Evolutionary conservation across 2,113 vertebrate genomes (phyloP).

Genomic region (Aythya baeri): DNA sequence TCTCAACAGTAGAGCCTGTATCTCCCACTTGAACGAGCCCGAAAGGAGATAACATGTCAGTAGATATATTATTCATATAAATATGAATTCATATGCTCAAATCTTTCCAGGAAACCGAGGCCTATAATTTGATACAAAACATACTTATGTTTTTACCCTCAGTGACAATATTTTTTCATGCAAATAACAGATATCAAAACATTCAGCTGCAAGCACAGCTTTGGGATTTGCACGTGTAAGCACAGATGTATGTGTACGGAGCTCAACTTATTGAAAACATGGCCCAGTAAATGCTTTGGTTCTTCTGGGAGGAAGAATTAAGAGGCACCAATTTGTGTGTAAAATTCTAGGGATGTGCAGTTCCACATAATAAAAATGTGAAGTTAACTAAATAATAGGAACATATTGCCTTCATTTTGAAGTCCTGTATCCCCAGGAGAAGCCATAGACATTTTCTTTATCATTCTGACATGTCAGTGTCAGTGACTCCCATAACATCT

Average conservation of each 20-base stretch:
- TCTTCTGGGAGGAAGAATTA: neutral
- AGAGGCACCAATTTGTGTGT: neutral
- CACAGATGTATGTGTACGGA: neutral
- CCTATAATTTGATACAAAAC: neutral
- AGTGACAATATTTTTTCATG: neutral
- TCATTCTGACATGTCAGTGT: neutral
- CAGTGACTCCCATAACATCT: neutral
- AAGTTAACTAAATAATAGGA: neutral
- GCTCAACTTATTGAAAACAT: neutral
- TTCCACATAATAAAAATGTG: neutral
- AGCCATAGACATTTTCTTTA: neutral
- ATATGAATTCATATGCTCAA: neutral
- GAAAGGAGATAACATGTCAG: neutral
- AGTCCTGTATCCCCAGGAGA: neutral
- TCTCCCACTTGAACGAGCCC: neutral
- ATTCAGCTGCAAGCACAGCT: neutral
- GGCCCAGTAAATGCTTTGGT: neutral
- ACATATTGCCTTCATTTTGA: neutral
- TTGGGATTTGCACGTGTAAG: neutral
- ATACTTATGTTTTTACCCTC: neutral
- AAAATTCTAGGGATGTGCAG: neutral
- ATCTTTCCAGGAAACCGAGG: neutral
- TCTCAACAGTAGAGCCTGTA: neutral
- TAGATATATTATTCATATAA: neutral
- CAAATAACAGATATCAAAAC: neutral